phyloP scores from a whole-genome alignment of 2,797 vertebrate genomes.

The Acanthopagrus latus region DNA sequence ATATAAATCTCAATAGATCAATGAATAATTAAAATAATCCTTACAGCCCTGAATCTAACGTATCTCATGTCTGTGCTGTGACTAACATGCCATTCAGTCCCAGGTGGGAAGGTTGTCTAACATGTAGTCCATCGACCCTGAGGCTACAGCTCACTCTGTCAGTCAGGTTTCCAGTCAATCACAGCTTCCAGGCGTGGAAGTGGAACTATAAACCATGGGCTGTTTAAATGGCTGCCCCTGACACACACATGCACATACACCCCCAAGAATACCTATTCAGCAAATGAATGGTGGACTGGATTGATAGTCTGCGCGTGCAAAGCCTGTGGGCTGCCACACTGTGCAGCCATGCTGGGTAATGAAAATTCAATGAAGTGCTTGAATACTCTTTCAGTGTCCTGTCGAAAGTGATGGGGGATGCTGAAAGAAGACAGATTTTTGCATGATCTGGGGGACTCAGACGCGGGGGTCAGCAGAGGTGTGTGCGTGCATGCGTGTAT shows the following conservation, averaged over 20 bases:
- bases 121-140: constrained; percentile 8
- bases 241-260: constrained; percentile 7
- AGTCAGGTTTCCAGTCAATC: constrained; percentile 46
- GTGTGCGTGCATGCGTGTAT: not conserved
- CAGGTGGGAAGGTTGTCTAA: constrained; percentile 48
- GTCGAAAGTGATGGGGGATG: not conserved
- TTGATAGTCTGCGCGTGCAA: constrained; percentile 8
- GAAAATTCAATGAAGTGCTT: constrained; percentile 44
- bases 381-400: constrained; percentile 9
- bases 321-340: constrained; percentile 22
- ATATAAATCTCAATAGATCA: not conserved
- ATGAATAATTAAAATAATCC: not conserved
- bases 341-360: constrained; percentile 6
- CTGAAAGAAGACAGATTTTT: constrained; percentile 4
- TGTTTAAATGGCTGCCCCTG: constrained; percentile 24
- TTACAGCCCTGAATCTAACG: not conserved
- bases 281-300: not conserved
- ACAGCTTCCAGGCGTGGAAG: constrained; percentile 40
- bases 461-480: not conserved
- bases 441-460: not conserved
- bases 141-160: constrained; percentile 39
- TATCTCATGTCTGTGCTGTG: not conserved
- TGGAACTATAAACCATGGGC: constrained; percentile 17
- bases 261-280: constrained; percentile 2
- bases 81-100: constrained; percentile 17